Percentiles rank a stretch among this genome's conserved stretches.
phyloP scores from a whole-genome alignment of 1,140 invertebrate species.

The Orius laevigatus region DNA sequence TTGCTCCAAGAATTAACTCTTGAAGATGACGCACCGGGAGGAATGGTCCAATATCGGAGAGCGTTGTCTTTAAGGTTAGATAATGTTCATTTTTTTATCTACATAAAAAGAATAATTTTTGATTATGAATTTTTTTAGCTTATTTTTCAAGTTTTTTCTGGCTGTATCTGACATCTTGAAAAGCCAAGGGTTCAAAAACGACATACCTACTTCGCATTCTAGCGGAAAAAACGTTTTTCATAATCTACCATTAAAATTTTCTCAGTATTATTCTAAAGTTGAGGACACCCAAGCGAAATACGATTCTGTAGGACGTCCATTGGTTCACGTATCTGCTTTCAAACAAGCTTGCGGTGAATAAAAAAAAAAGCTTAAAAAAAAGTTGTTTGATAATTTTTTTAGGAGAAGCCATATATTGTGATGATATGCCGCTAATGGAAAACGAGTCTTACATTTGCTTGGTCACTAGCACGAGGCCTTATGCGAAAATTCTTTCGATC shows the following conservation, averaged over 20 bases:
- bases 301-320: slow-evolving; percentile 65
- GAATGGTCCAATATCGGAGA: slow-evolving; percentile 71
- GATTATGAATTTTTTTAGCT: slow-evolving; percentile 30
- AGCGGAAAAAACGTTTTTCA: slow-evolving; percentile 45
- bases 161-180: slow-evolving; percentile 40
- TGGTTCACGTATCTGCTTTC: slow-evolving; percentile 62
- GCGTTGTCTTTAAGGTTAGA: slow-evolving; percentile 43
- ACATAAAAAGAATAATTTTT: neutral
- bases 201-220: slow-evolving; percentile 18
- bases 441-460: slow-evolving; percentile 60
- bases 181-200: slow-evolving; percentile 1
- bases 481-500: slow-evolving; percentile 62
- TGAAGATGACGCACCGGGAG: slow-evolving; percentile 64
- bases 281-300: slow-evolving; percentile 37
- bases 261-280: slow-evolving; percentile 61
- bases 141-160: slow-evolving; percentile 83
- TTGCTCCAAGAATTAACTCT: slow-evolving; percentile 62
- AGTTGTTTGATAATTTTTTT: neutral
- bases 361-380: neutral
- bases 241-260: slow-evolving; percentile 42
- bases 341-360: slow-evolving; percentile 65
- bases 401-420: slow-evolving; percentile 82
- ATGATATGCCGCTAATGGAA: slow-evolving; percentile 62
- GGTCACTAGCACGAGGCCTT: slow-evolving; percentile 59
- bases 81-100: slow-evolving; percentile 27